Evolutionary conservation across 2,888 invertebrate species (phyloP), one percentile per base, ranked within the genome.

Genomic region (Laothoe populi): DNA sequence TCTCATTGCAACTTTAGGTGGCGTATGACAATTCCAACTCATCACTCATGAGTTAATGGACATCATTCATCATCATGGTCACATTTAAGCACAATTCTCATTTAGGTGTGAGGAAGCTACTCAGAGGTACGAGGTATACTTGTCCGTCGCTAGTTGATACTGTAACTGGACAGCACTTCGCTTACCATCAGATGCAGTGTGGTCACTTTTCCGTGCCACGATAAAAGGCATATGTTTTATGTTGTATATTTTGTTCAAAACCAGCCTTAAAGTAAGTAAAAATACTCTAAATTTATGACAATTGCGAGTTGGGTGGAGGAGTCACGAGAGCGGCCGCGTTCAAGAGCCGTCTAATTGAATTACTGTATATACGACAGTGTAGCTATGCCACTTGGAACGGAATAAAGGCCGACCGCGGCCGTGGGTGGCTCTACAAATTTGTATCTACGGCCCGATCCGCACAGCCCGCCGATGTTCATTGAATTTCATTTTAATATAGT

Each of bases 371-470:
- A 53, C 31, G 19, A 53, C 35, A 13, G 23, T 21, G 49, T 26
- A 5, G 49, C 49, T 10, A 31, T 31, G 53, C 31, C 49, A 31
- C 49, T 49, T 53, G 45, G 61, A 63, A 68, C 63, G 63, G 49
- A 62, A 64, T 60, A 61, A 66, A 60, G 70, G 65, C 62, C 65
- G 48, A 4, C 8, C 5, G 63, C 64, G 48, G 19, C 19, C 8
- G 64, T 71, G 67, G 68, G 69, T 63, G 68, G 62, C 46, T 24
- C 38, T 44, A 59, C 31, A 42, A 59, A 59, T 59, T 59, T 21
- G 45, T 59, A 45, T 24, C 44, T 59, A 44, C 44, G 59, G 26
- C 44, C 19, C 42, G 26, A 44, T 26, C 19, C 23, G n/a, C 59
- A 7, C 24, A 2, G 5, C 45, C 59, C 13, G 24, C 19, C 19